A percentile compares a stretch with the other conserved stretches of the same genome.
Evolutionary conservation across 2,888 invertebrate species (phyloP).

Genomic region (Sepiola atlantica): DNA sequence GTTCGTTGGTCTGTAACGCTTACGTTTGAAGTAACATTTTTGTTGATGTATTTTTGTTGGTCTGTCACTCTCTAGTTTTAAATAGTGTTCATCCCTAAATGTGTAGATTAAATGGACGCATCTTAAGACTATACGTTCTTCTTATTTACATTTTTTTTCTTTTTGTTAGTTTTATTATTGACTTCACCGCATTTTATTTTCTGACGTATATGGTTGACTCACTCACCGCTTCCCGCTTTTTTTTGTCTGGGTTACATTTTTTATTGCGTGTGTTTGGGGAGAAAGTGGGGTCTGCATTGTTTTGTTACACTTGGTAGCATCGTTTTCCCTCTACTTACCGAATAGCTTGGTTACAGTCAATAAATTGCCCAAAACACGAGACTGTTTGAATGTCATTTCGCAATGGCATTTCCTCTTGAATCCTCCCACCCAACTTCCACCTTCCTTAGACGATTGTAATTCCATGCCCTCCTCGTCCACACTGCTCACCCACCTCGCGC

Average conservation of each 20-base stretch:
- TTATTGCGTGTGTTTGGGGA: too few species aligned
- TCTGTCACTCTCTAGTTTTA: too few species aligned
- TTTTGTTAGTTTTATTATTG: background rate
- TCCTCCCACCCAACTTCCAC: background rate
- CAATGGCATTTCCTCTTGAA: background rate
- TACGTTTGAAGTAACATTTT: too few species aligned
- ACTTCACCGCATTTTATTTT: background rate
- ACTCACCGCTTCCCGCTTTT: too few species aligned
- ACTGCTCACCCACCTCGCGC: background rate
- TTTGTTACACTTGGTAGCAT: slow-evolving; percentile 7
- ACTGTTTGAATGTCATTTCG: background rate
- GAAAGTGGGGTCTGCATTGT: background rate
- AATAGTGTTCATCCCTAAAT: background rate
- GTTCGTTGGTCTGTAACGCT: too few species aligned
- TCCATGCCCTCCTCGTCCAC: background rate
- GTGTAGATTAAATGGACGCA: too few species aligned
- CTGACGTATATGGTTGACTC: background rate
- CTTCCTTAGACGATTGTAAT: background rate
- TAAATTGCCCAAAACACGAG: background rate
- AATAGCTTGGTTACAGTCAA: background rate
- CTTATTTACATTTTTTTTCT: background rate
- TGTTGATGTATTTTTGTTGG: too few species aligned
- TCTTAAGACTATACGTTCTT: too few species aligned
- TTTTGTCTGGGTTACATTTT: too few species aligned
- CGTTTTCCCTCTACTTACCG: background rate